Evolutionary conservation across 2,797 vertebrate species (phyloP).

Genomic region (Luscinia luscinia): DNA sequence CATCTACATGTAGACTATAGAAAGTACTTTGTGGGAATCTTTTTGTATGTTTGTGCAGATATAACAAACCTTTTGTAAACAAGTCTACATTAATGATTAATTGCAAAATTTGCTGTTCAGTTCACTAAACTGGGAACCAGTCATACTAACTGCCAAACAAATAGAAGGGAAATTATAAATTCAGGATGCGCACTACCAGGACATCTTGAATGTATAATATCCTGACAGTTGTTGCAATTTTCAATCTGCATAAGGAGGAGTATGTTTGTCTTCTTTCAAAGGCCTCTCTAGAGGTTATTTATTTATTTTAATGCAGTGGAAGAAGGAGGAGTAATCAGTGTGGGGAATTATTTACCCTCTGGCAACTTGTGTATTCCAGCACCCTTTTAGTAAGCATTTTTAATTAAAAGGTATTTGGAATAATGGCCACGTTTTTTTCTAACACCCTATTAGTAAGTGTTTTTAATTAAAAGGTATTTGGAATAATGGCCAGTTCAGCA

Average conservation of each 20-base stretch:
- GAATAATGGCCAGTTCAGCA: background rate
- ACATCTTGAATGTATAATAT: background rate
- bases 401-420: background rate
- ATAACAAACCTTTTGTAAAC: background rate
- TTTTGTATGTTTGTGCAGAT: background rate
- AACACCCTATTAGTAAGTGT: background rate
- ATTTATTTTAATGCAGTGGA: background rate
- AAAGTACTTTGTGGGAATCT: background rate
- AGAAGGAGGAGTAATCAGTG: background rate
- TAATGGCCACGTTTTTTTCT: background rate
- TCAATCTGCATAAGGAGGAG: background rate
- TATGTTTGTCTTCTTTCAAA: background rate
- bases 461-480: slow-evolving; percentile 12
- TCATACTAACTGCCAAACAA: background rate
- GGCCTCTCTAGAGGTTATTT: background rate
- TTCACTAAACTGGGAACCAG: background rate
- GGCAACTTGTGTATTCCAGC: background rate
- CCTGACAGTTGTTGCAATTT: background rate
- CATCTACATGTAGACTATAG: background rate
- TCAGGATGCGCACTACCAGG: background rate
- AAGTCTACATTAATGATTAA: background rate
- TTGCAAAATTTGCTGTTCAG: background rate
- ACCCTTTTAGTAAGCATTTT: background rate
- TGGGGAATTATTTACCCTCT: background rate
- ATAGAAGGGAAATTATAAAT: background rate